phyloP scores from a whole-genome alignment of 2,797 vertebrate genomes.

The Sarcophilus harrisii region DNA sequence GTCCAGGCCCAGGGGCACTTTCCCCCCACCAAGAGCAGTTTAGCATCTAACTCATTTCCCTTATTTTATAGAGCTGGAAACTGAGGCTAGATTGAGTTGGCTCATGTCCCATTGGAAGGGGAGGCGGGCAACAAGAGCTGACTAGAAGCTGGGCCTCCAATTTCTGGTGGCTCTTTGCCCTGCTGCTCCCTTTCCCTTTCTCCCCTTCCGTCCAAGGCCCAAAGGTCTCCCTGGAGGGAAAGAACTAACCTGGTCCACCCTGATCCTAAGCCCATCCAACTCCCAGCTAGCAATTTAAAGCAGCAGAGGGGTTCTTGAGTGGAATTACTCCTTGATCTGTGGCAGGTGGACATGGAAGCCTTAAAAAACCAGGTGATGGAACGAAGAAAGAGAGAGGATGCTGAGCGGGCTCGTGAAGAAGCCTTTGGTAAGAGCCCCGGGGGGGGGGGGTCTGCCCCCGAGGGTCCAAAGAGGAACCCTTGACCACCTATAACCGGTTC shows the following conservation, averaged over 20 bases:
- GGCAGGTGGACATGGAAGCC: slow-evolving; percentile 79
- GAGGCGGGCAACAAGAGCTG: neutral
- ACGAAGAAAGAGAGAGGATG: slow-evolving; percentile 63
- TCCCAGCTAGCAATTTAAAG: neutral
- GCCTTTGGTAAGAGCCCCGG: slow-evolving; percentile 76
- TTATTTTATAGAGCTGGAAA: neutral
- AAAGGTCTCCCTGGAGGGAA: neutral
- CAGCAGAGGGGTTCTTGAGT: neutral
- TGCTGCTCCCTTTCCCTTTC: no score
- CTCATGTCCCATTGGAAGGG: neutral
- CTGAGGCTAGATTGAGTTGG: neutral
- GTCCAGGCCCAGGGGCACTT: neutral
- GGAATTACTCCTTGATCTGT: slow-evolving; percentile 30
- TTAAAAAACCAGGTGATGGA: slow-evolving; percentile 80
- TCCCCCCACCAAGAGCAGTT: neutral
- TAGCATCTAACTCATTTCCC: neutral
- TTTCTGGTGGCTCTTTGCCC: neutral
- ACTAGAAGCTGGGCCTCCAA: neutral
- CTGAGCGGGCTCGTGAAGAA: slow-evolving; percentile 70
- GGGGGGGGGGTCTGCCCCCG: slow-evolving; percentile 16
- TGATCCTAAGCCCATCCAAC: neutral
- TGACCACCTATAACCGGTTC: neutral
- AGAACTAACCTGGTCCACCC: neutral
- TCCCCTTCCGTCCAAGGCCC: neutral
- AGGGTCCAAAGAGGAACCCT: neutral